Evolutionary conservation across 2,888 invertebrate species (phyloP), one percentile per base, ranked within the genome.

Genomic region (Xanthia togata): DNA sequence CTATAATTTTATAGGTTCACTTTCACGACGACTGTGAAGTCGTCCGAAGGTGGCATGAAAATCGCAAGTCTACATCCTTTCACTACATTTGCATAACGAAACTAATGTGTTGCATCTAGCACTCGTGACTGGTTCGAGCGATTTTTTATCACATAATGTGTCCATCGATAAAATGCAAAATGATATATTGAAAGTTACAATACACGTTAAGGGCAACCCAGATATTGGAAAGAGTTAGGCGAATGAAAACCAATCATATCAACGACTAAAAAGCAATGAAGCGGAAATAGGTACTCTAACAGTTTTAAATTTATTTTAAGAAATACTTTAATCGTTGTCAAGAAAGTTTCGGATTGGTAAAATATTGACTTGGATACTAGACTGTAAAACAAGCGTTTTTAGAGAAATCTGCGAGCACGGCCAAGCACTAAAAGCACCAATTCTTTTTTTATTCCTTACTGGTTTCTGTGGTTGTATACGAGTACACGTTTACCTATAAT

Each of bases 71-170:
- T 83, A 87, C 71, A 88, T 92, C 92, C 91, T 93, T 92, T 93
- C 93, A 92, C 92, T 90, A 76, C 78, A 91, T 93, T 92, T 90
- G 90, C 92, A 92, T 93, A 91, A 87, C 81, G 87, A 87, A 84
- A 87, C 87, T 83, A 84, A 85, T 84, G 68, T 83, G 73, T 80
- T 81, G 85, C 83, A 76, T 85, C 68, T 85, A 77, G 68, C 67
- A 70, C 63, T 84, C 75, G 76, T 82, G 76, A 82, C 80, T 77
- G 73, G 79, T 81, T 82, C 62, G 20, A 60, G 57, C n/a, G 53
- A 81, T 70, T 87, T 86, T 87, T 87, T 87, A 73, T 85, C 84
- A 72, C 53, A 55, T 67, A 70, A 70, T 69, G 60, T 76, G 53
- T 69, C 75, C 73, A 80, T 73, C 76, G 41, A 53, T 65, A 59